A percentile compares a stretch with the other conserved stretches of the same genome.
Evolutionary conservation across 2,113 vertebrate species (phyloP).

Genomic region (Centropristis striata): DNA sequence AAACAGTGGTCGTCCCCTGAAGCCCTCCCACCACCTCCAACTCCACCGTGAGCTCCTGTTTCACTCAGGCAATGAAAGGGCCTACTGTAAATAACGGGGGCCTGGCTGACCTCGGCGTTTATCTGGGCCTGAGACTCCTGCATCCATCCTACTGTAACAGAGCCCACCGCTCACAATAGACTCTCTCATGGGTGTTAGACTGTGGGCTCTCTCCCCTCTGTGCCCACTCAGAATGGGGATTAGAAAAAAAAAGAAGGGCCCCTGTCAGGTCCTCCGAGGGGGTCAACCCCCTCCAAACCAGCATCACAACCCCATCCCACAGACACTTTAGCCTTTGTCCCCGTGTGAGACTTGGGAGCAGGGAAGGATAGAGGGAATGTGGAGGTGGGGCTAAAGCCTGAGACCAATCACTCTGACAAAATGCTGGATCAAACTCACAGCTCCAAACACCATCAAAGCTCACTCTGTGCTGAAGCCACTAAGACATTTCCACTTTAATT

Average conservation of each 20-base stretch:
- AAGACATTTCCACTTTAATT: constrained; percentile 30
- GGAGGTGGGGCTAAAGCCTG: constrained; percentile 67
- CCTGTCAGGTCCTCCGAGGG: constrained; percentile 80
- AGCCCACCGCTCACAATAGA: constrained; percentile 81
- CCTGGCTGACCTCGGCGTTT: constrained; percentile 85
- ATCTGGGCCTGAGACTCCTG: constrained; percentile 82
- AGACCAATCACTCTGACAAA: constrained; percentile 74
- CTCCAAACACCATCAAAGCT: constrained; percentile 57
- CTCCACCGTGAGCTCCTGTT: constrained; percentile 82
- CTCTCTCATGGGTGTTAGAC: constrained; percentile 81
- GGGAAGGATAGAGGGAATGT: constrained; percentile 66
- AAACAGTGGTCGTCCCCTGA: constrained; percentile 87
- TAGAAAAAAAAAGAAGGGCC: constrained; percentile 69
- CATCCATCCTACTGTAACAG: constrained; percentile 87
- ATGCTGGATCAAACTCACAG: constrained; percentile 64
- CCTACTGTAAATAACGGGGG: constrained; percentile 91
- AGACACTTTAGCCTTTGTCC: constrained; percentile 87
- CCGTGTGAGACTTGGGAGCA: constrained; percentile 68
- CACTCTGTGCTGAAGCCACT: constrained; percentile 24
- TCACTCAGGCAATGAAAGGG: constrained; percentile 88
- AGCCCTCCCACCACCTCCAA: constrained; percentile 66
- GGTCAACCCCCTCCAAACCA: constrained; percentile 80
- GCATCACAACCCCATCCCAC: constrained; percentile 75
- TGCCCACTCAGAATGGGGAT: constrained; percentile 77
- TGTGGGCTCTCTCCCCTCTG: constrained; percentile 70